A percentile compares a stretch with the other conserved stretches of the same genome.
phyloP scores from a whole-genome alignment of 2,888 invertebrate species.

The Xanthostigma xanthostigma region DNA sequence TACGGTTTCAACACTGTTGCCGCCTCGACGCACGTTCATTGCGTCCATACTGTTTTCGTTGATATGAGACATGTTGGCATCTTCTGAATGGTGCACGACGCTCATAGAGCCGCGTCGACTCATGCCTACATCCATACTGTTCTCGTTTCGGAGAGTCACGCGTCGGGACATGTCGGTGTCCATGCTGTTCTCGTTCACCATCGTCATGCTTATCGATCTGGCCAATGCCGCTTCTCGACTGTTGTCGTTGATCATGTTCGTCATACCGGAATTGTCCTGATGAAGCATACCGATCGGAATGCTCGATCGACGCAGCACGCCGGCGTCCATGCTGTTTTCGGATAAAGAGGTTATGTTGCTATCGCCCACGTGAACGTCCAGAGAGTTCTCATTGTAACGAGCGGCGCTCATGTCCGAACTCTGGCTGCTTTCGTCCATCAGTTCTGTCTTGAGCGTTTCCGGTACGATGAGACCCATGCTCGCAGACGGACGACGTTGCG shows the following conservation, averaged over 20 bases:
- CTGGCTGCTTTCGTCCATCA: constrained; percentile 58
- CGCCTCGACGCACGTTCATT: constrained; percentile 16
- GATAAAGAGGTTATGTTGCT: constrained; percentile 13
- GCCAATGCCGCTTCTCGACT: constrained; percentile 23
- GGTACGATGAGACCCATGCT: constrained; percentile 34
- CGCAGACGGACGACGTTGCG: constrained; percentile 46
- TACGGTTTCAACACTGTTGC: constrained; percentile 4
- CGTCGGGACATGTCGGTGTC: constrained; percentile 20
- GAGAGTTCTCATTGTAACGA: constrained; percentile 17
- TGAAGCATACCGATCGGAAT: constrained; percentile 8
- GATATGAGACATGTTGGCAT: constrained; percentile 16
- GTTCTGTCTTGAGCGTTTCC: constrained; percentile 45
- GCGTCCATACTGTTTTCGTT: constrained; percentile 24
- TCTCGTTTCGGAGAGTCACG: constrained; percentile 23
- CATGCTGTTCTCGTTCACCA: constrained; percentile 22
- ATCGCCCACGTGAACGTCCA: constrained; percentile 29
- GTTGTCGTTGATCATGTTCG: constrained; percentile 31
- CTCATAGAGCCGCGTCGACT: constrained; percentile 22
- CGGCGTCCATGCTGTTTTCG: constrained; percentile 27
- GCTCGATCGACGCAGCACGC: constrained; percentile 19
- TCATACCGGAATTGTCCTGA: constrained; percentile 18
- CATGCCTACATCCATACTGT: constrained; percentile 31
- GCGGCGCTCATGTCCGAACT: constrained; percentile 33
- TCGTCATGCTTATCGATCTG: constrained; percentile 12
- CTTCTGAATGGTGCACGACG: constrained; percentile 20